Evolutionary conservation across 1,140 invertebrate species (phyloP), one percentile per base, ranked within the genome.

Genomic region (Cardiocondyla obscurior): DNA sequence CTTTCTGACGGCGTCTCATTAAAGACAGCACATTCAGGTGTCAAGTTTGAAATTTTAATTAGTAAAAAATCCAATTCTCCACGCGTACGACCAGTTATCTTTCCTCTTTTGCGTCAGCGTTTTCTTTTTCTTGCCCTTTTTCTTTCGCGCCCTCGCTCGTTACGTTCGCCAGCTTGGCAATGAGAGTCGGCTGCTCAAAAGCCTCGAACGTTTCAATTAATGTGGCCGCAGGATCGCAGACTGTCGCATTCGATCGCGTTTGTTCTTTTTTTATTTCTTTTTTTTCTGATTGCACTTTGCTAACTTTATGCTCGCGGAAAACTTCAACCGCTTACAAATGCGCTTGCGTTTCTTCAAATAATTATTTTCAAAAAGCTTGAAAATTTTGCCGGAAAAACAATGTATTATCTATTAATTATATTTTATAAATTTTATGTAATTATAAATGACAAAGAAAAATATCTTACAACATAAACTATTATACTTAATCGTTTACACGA

Each of bases 1-100:
- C 55, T 19, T n/a, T n/a, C 85, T 87, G 86, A 84, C 86, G 74
- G 70, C 85, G 76, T 87, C 86, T 88, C 86, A 88, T 88, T 88
- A 88, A 88, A 88, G 86, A 82, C 82, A 76, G 69, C 86, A 87
- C 82, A 87, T 87, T 87, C 85, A 87, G 85, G 85, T 88, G 86
- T 88, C 85, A 88, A 87, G 86, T 88, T 87, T 88, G 85, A 88
- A 88, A 87, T 88, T 88, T 88, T 88, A 88, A 88, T 88, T 88
- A 87, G 86, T 88, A 87, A 87, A 88, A 88, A 88, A 88, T 84
- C 85, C 82, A 87, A 84, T 87, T 84, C 82, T 62, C 28, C 57
- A n/a, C 57, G 55, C 74, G 65, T 76, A 81, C 83, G 82, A 44
- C 74, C 49, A 36, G 39, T 36, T 70, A 28, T 64, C 36, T 8